phyloP scores from a whole-genome alignment of 2,888 invertebrate species.

The Microplitis deprimator region DNA sequence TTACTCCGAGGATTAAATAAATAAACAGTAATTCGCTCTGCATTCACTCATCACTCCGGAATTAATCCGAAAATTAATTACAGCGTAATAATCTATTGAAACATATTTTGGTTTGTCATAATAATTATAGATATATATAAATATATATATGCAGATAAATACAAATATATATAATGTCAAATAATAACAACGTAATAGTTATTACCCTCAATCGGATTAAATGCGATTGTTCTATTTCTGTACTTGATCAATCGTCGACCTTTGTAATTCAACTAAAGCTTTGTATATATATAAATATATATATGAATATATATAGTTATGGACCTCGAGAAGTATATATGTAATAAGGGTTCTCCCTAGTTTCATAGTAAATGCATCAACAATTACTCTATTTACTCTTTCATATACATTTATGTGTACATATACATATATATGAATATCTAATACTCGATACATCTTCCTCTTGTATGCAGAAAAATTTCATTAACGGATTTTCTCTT shows the following conservation, averaged over 20 bases:
- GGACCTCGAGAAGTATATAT: not conserved
- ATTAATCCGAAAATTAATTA: no score
- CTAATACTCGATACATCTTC: not conserved
- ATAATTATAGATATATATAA: not conserved
- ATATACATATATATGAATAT: not conserved
- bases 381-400: not conserved
- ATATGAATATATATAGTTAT: not conserved
- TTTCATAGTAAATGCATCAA: not conserved
- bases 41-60: no score
- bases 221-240: slow-evolving; percentile 9
- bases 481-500: slow-evolving; percentile 10
- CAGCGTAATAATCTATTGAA: no score
- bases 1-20: no score
- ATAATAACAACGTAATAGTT: not conserved
- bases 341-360: not conserved
- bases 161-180: not conserved
- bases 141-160: no score
- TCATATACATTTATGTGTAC: not conserved
- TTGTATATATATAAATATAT: not conserved
- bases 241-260: slow-evolving; percentile 13
- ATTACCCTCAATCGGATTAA: not conserved
- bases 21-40: no score
- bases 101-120: no score
- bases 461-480: slow-evolving; percentile 4
- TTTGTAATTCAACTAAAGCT: slow-evolving; percentile 13